Evolutionary conservation across 1,140 invertebrate genomes (phyloP).

Genomic region (Portunus trituberculatus): DNA sequence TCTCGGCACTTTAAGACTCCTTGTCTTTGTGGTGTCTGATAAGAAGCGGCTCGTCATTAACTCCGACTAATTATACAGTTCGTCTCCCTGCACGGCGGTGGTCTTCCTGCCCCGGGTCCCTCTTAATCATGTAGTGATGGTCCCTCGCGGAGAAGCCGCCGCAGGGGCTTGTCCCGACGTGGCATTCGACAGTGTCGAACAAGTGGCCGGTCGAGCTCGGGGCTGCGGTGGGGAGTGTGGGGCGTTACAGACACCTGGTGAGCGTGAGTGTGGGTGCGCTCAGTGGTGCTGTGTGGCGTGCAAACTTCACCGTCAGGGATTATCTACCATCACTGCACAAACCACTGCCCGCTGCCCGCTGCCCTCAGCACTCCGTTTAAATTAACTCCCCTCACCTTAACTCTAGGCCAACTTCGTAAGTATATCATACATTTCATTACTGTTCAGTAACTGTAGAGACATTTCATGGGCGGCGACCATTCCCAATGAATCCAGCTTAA

Average conservation of each 20-base stretch:
- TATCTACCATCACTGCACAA: slow-evolving; percentile 32
- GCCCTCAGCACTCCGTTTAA: background rate
- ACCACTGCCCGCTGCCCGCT: background rate
- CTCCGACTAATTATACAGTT: background rate
- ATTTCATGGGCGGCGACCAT: background rate
- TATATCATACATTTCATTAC: background rate
- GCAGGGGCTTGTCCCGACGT: slow-evolving; percentile 16
- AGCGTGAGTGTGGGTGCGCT: slow-evolving; percentile 40
- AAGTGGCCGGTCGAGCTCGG: background rate
- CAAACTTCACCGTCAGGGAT: background rate
- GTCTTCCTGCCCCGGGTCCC: background rate
- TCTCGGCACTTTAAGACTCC: background rate
- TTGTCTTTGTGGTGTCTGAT: slow-evolving; percentile 25
- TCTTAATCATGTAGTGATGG: background rate
- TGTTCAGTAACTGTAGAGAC: too few relatives aligned
- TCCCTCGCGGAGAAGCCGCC: background rate
- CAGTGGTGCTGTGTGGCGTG: background rate
- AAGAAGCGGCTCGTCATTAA: background rate
- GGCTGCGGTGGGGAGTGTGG: background rate
- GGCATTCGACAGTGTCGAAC: slow-evolving; percentile 30
- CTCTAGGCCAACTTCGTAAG: background rate
- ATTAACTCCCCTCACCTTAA: background rate
- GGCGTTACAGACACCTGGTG: slow-evolving; percentile 5
- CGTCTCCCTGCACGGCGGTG: background rate
- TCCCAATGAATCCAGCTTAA: background rate